Evolutionary conservation across 2,797 vertebrate genomes (phyloP).

Genomic region (Lagodon rhomboides): DNA sequence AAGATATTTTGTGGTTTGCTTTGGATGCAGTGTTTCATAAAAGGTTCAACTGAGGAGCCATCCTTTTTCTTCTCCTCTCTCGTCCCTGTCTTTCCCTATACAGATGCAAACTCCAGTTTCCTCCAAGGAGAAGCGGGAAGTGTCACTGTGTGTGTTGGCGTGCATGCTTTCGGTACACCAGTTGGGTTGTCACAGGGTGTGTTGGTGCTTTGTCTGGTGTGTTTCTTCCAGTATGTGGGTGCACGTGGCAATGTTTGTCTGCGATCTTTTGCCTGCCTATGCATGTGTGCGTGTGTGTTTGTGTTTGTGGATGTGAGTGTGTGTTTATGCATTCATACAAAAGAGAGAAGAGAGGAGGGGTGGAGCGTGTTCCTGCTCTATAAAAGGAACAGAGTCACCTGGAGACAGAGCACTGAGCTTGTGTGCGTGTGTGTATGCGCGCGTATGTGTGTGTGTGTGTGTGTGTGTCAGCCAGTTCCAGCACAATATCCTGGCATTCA

Average conservation of each 20-base stretch:
- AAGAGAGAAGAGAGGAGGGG: constrained; percentile 48
- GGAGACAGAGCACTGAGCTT: constrained; percentile 63
- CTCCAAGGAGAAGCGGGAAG: constrained; percentile 48
- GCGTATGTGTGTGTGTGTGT: constrained; percentile 25
- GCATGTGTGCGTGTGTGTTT: constrained; percentile 11
- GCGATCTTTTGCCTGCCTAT: constrained; percentile 38
- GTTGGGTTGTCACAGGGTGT: constrained; percentile 41
- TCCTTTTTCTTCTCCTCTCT: constrained; percentile 19
- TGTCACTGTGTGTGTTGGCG: constrained; percentile 37
- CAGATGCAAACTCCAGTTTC: constrained; percentile 52
- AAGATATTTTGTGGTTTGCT: constrained; percentile 46
- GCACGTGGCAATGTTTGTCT: constrained; percentile 37
- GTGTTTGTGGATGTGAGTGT: constrained; percentile 15
- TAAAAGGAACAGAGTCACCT: constrained; percentile 77
- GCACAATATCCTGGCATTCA: constrained; percentile 74
- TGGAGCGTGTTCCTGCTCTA: constrained; percentile 51
- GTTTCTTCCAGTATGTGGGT: constrained; percentile 40
- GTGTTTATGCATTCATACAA: constrained; percentile 57
- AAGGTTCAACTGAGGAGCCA: constrained; percentile 31
- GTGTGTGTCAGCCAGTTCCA: constrained; percentile 63
- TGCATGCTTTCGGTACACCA: constrained; percentile 40
- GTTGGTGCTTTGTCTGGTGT: constrained; percentile 21
- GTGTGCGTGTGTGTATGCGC: constrained; percentile 21
- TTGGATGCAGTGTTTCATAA: constrained; percentile 53
- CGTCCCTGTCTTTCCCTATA: constrained; percentile 25